phyloP scores from a whole-genome alignment of 2,113 vertebrate species.

The Progne subis region DNA sequence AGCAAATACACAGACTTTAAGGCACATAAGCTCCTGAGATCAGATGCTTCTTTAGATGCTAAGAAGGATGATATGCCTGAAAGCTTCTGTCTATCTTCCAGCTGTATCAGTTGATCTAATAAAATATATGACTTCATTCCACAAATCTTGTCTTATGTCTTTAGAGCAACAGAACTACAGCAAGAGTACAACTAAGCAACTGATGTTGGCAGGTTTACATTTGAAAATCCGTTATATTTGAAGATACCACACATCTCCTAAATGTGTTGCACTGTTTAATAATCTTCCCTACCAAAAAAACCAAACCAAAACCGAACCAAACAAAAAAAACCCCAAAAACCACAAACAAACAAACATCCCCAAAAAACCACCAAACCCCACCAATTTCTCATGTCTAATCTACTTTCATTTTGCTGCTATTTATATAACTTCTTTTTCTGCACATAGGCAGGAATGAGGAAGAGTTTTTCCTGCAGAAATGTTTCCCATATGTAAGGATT shows the following conservation, averaged over 20 bases:
- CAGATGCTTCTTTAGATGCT: not conserved
- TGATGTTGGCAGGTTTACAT: not conserved
- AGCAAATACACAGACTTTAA: not conserved
- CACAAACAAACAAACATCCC: too few relatives aligned
- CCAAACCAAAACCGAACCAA: too few relatives aligned
- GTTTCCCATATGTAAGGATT: not conserved
- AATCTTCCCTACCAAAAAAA: not conserved
- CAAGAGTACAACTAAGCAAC: not conserved
- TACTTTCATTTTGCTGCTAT: not conserved
- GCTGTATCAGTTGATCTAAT: not conserved
- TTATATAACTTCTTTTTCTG: not conserved
- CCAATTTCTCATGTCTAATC: not conserved
- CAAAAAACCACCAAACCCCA: too few relatives aligned
- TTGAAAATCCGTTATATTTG: not conserved
- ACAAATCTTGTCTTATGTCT: not conserved
- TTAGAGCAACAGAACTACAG: not conserved
- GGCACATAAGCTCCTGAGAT: not conserved
- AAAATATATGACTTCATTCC: not conserved
- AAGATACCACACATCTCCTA: not conserved
- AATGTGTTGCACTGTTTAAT: not conserved
- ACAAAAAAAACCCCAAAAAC: too few relatives aligned
- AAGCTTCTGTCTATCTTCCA: not conserved
- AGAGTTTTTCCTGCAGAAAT: not conserved
- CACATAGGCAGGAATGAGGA: not conserved
- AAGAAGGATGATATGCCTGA: not conserved